Conservation (phyloP, 2,888 invertebrate species). For the Chydorus sphaericus region DNA sequence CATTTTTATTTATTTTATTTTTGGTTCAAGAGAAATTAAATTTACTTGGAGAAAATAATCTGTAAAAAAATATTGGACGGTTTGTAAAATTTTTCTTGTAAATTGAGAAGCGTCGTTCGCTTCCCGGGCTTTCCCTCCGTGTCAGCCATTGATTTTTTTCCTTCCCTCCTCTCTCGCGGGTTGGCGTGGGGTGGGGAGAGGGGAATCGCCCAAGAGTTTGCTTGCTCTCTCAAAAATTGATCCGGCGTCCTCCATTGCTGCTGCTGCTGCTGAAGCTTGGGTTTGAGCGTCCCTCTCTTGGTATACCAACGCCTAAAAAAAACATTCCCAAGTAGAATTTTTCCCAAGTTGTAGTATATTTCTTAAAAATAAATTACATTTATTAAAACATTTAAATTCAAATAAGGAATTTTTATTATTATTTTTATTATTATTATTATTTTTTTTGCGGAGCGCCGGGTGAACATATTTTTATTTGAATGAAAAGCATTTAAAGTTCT, state of each 20-base stretch:
- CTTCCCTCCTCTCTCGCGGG: no score
- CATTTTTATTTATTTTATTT: neutral
- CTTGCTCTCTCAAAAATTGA: neutral
- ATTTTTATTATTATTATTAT: no score
- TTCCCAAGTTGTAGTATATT: no score
- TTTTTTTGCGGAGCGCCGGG: no score
- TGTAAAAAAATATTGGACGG: no score
- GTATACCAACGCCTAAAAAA: no score
- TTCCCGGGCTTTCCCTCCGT: neutral
- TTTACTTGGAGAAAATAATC: no score
- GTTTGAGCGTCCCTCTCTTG: neutral
- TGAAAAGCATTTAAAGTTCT: neutral
- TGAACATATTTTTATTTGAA: neutral
- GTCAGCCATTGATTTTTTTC: constrained; percentile 4
- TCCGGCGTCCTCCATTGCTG: constrained; percentile 2
- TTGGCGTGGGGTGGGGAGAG: no score
- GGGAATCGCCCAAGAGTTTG: neutral
- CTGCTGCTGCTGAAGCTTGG: neutral
- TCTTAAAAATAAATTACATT: no score
- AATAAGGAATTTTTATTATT: no score
- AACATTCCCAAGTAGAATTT: no score
- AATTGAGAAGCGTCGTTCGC: neutral
- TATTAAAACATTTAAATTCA: no score
- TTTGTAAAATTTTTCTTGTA: neutral
- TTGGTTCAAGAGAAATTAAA: neutral